phyloP scores from a whole-genome alignment of 2,113 vertebrate species.

The Psephotus haematonotus region DNA sequence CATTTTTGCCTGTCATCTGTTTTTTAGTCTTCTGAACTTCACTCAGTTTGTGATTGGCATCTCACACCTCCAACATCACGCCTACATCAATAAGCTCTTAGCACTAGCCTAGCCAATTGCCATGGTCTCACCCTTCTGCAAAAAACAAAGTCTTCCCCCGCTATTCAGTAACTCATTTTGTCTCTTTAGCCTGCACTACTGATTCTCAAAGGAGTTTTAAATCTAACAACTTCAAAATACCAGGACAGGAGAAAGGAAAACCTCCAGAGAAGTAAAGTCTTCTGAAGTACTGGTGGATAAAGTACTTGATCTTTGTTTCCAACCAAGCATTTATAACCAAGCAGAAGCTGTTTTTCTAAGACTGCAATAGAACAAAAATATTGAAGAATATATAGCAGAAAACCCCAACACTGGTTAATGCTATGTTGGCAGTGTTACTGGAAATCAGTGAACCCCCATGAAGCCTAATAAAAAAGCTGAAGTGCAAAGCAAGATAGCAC shows the following conservation, averaged over 20 bases:
- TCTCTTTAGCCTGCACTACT: background rate
- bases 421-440: background rate
- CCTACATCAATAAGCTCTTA: background rate
- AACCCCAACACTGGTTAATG: background rate
- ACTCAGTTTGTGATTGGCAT: background rate
- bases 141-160: background rate
- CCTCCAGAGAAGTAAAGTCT: background rate
- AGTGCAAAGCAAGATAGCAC: background rate
- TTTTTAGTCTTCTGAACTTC: conserved; percentile 6
- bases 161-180: background rate
- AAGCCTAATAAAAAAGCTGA: background rate
- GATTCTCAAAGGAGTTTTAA: background rate
- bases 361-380: background rate
- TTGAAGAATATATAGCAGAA: background rate
- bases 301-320: background rate
- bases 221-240: background rate
- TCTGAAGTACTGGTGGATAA: background rate
- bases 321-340: background rate
- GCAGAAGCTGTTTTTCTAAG: background rate
- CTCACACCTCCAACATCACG: background rate
- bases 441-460: background rate
- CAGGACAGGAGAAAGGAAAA: background rate
- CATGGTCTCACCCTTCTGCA: background rate
- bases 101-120: background rate
- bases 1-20: conserved; percentile 9